Conservation (phyloP, 1,140 invertebrate genomes). For the Platyscapa corneri region DNA sequence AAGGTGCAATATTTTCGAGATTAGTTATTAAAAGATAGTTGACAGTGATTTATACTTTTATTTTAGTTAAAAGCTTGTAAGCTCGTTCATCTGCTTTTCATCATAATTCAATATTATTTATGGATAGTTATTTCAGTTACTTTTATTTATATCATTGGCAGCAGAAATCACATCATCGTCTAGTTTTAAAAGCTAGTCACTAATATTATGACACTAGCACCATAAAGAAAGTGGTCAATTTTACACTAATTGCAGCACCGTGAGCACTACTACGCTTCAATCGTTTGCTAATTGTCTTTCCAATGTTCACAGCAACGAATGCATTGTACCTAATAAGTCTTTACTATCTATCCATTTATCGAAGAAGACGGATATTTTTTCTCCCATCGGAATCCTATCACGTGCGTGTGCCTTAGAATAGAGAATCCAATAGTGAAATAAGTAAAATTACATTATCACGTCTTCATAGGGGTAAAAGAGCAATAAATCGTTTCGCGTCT, state of each 20-base stretch:
- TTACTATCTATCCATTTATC: background rate
- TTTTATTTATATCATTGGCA: background rate
- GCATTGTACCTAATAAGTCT: background rate
- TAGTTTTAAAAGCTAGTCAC: background rate
- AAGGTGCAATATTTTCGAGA: background rate
- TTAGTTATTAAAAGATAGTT: background rate
- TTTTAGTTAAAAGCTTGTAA: background rate
- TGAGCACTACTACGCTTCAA: too few species aligned
- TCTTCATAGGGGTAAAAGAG: background rate
- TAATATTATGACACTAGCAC: background rate
- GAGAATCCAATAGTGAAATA: background rate
- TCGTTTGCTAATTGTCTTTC: too few species aligned
- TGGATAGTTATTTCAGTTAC: background rate
- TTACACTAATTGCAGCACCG: too few species aligned
- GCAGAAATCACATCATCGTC: background rate
- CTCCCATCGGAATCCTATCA: background rate
- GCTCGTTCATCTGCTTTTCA: background rate
- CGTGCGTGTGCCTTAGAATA: background rate
- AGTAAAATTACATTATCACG: constrained; percentile 11
- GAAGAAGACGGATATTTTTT: background rate
- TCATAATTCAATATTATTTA: background rate
- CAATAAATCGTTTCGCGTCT: constrained; percentile 22
- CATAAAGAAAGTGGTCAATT: background rate
- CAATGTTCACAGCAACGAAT: background rate
- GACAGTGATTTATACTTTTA: background rate